phyloP scores from a whole-genome alignment of 2,888 invertebrate species.

The Lithophane ornitopus region DNA sequence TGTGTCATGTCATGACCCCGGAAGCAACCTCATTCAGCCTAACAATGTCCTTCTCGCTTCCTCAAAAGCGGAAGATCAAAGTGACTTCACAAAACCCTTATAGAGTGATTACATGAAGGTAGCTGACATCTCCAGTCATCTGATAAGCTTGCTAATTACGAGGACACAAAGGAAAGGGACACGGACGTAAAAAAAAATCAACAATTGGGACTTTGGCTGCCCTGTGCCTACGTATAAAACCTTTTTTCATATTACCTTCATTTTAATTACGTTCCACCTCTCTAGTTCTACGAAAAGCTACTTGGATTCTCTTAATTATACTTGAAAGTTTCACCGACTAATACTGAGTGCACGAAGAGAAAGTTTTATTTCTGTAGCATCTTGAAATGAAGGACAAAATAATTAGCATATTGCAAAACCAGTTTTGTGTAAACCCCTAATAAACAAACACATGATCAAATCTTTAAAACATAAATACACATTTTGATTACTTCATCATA shows the following conservation, averaged over 20 bases:
- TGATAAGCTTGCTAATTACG: constrained; percentile 63
- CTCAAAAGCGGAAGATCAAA: constrained; percentile 50
- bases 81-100: constrained; percentile 40
- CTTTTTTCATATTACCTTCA: constrained; percentile 5
- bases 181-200: constrained; percentile 35
- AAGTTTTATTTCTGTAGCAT: neutral
- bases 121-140: constrained; percentile 59
- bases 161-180: constrained; percentile 40
- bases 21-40: constrained; percentile 4
- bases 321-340: neutral
- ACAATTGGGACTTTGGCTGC: constrained; percentile 12
- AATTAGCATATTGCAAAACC: neutral
- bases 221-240: constrained; percentile 21
- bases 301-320: neutral
- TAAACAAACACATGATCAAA: constrained; percentile 20
- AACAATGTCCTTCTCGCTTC: constrained; percentile 18
- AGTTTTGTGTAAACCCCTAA: constrained; percentile 16
- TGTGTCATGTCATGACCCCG: constrained; percentile 1
- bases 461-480: constrained; percentile 43
- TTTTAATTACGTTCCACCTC: constrained; percentile 13
- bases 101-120: constrained; percentile 46
- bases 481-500: constrained; percentile 52
- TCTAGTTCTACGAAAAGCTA: neutral
- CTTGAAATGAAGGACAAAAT: neutral
- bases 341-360: neutral